phyloP scores from a whole-genome alignment of 2,797 vertebrate species.

The Sus cebifrons region DNA sequence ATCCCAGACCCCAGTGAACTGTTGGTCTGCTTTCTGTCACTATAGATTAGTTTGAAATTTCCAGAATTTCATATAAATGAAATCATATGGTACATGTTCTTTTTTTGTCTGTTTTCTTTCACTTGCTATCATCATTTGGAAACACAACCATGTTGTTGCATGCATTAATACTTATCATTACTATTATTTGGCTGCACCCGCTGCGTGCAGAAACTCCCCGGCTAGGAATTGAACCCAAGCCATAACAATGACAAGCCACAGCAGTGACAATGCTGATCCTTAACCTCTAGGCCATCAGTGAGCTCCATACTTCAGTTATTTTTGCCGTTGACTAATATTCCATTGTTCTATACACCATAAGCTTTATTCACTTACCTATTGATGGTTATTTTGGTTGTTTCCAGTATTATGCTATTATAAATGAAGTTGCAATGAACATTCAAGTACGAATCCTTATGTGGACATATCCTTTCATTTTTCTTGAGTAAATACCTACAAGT shows the following conservation, averaged over 20 bases:
- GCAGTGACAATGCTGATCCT: too few relatives aligned
- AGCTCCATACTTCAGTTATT: not conserved
- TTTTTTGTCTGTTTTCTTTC: not conserved
- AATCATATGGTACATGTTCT: not conserved
- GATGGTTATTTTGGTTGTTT: not conserved
- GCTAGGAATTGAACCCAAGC: too few relatives aligned
- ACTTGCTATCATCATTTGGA: constrained; percentile 56
- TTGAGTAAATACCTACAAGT: not conserved
- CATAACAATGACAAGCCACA: too few relatives aligned
- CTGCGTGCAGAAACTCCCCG: not conserved
- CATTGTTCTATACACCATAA: not conserved
- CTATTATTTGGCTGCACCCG: too few relatives aligned
- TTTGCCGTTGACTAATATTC: not conserved
- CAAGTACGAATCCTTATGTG: not conserved
- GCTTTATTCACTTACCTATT: constrained; percentile 37
- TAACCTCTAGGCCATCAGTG: too few relatives aligned
- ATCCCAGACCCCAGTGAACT: not conserved
- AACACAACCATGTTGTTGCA: not conserved
- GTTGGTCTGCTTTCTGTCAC: constrained; percentile 12
- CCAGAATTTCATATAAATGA: constrained; percentile 27
- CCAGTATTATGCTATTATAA: not conserved
- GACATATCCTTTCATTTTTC: constrained; percentile 39
- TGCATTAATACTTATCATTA: not conserved
- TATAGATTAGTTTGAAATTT: constrained; percentile 1
- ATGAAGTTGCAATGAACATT: constrained; percentile 1